phyloP scores from a whole-genome alignment of 2,888 invertebrate genomes.

The Lysandra coridon region DNA sequence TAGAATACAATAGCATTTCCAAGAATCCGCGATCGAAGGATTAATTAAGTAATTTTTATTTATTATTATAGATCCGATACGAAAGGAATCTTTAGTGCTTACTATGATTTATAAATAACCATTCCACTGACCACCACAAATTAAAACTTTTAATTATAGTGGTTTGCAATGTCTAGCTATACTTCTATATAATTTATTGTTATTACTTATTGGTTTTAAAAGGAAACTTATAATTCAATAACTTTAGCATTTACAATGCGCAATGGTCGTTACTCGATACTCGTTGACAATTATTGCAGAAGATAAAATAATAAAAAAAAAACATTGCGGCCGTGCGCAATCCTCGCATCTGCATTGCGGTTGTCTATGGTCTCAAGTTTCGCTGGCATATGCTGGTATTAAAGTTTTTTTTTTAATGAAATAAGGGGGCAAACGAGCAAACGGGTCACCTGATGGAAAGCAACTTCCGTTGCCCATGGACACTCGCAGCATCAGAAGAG shows the following conservation, averaged over 20 bases:
- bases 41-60: no score
- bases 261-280: background rate
- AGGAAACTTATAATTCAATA: background rate
- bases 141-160: background rate
- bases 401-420: no score
- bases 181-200: background rate
- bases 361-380: conserved; percentile 29
- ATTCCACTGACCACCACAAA: background rate
- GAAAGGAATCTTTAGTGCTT: background rate
- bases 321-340: conserved; percentile 3
- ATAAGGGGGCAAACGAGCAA: no score
- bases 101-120: background rate
- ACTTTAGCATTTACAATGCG: background rate
- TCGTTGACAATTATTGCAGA: background rate
- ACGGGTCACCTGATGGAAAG: no score
- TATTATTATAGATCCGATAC: no score
- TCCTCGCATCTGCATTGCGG: conserved; percentile 29
- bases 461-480: no score
- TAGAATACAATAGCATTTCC: no score
- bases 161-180: background rate
- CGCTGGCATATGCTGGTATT: background rate
- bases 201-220: background rate
- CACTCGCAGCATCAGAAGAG: no score
- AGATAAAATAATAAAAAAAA: conserved; percentile 3
- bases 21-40: no score